phyloP scores from a whole-genome alignment of 2,888 invertebrate species.

The Amphipoea oculea region DNA sequence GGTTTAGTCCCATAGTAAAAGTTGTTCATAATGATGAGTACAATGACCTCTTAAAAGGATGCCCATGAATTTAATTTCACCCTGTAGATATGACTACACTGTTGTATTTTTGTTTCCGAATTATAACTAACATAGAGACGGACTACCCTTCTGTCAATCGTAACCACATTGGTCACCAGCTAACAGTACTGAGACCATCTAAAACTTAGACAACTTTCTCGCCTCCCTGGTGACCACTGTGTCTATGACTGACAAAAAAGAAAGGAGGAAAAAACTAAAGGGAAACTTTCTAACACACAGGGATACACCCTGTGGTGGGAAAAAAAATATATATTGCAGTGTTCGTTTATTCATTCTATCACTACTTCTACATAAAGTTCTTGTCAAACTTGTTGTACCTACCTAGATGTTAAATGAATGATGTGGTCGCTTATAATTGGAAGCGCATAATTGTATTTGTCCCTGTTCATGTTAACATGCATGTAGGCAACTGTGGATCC shows the following conservation, averaged over 20 bases:
- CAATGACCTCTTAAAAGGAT: too few species aligned
- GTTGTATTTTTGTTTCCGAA: neutral
- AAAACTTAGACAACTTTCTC: neutral
- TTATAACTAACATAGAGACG: neutral
- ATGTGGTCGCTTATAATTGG: too few species aligned
- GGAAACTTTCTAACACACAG: neutral
- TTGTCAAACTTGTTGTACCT: too few species aligned
- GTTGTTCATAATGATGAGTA: too few species aligned
- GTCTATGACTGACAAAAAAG: constrained; percentile 12
- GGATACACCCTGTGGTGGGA: neutral
- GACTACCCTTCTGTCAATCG: neutral
- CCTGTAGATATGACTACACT: neutral
- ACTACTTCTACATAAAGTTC: too few species aligned
- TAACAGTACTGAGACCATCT: neutral
- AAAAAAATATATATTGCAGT: neutral
- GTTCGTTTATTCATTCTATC: neutral
- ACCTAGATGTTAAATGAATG: too few species aligned
- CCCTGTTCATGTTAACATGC: too few species aligned
- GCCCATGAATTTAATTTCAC: too few species aligned
- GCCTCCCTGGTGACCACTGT: neutral
- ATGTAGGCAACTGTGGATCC: too few species aligned
- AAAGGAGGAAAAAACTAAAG: neutral
- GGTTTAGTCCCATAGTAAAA: too few species aligned
- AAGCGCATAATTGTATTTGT: too few species aligned
- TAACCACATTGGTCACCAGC: neutral